Percentiles rank a stretch among this genome's conserved stretches.
Evolutionary conservation across 2,797 vertebrate species (phyloP).

Genomic region (Octomys mimax): DNA sequence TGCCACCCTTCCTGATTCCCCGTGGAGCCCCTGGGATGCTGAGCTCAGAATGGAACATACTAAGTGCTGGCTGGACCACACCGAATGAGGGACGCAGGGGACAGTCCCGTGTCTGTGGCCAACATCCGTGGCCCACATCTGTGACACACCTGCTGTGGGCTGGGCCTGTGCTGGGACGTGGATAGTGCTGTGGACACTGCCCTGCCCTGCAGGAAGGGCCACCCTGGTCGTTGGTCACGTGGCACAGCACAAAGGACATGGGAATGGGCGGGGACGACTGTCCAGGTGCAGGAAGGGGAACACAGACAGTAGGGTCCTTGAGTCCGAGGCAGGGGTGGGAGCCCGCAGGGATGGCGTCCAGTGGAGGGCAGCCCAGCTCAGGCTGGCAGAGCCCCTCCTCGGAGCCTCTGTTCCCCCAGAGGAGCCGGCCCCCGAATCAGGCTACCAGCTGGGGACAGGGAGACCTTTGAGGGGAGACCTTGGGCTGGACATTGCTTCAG

Average conservation of each 20-base stretch:
- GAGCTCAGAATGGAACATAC: background rate
- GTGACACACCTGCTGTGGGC: background rate
- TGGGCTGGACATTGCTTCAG: background rate
- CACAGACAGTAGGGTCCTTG: background rate
- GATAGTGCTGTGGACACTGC: background rate
- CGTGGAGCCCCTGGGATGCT: background rate
- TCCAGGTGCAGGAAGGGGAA: background rate
- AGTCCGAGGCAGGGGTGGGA: background rate
- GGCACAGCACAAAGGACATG: background rate
- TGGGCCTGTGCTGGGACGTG: background rate
- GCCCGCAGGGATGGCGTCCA: background rate
- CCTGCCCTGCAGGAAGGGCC: background rate
- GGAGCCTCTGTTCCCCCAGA: background rate
- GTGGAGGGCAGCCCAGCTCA: background rate
- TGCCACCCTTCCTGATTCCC: background rate
- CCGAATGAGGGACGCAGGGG: background rate
- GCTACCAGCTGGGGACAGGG: background rate
- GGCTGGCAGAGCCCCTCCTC: background rate
- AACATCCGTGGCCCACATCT: background rate
- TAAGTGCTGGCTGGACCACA: background rate
- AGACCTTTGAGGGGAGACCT: background rate
- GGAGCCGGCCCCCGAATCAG: background rate
- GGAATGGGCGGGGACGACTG: background rate
- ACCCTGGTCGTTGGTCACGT: background rate
- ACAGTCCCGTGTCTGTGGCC: background rate